Base-by-base conservation (phyloP, 2,113 vertebrate genomes). In the Carassius carassius region DNA sequence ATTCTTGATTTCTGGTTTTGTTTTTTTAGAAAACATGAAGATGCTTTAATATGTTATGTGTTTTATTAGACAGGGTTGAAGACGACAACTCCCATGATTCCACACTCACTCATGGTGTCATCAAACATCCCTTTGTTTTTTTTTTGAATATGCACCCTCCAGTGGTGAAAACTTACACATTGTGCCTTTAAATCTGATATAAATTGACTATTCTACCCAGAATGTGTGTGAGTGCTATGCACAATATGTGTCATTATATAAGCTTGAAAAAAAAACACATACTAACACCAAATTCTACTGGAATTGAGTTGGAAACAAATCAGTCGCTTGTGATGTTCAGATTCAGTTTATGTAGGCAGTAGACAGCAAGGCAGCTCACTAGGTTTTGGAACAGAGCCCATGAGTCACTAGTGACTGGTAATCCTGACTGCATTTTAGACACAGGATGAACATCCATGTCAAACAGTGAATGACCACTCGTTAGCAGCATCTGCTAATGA, bases 401-500 rank as follows among this genome's bases (percentile, higher is more conserved):
- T 14, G 14, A 62, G 3, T 78, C 32, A 41, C 32, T 13, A 62
- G 12, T 7, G 25, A n/a, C 29, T 58, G 29, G 69, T 25, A 49
- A 62, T 78, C 54, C 29, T 78, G 29, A 58, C 29, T 78, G 75
- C 10, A 58, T 58, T 77, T 32, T 32, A 54, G 9, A 56, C 49
- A 5, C 8, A 51, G 14, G 23, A 29, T 21, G 3, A 77, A 58
- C 58, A 3, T 58, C 19, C 21, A 29, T 60, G 29, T 62, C 60
- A 17, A 47, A 23, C n/a, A 47, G 60, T 51, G 35, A 81, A 58
- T 32, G 4, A 41, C 32, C 44, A 51, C 9, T 23, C 10, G 51
- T 23, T 17, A 77, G 72, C 86, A 87, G 86, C 86, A 72, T 63
- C 12, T 29, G 47, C 21, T 29, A 32, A 54, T 25, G n/a, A n/a